Evolutionary conservation across 2,797 vertebrate species (phyloP).

Genomic region (Hippopotamyrus pictus): DNA sequence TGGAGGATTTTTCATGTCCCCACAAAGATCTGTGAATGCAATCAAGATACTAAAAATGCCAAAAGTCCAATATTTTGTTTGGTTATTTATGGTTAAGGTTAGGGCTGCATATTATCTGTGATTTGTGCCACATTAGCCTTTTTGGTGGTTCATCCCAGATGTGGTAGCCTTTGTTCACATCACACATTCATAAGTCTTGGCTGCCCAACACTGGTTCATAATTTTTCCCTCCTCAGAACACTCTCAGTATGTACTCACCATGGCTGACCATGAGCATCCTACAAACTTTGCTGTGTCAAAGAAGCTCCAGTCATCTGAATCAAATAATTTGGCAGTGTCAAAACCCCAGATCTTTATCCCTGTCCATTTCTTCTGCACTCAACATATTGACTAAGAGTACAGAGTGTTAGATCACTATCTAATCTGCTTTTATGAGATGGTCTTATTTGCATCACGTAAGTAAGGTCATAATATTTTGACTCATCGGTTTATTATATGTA

Average conservation of each 20-base stretch:
- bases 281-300: neutral
- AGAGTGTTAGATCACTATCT: neutral
- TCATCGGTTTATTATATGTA: neutral
- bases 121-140: neutral
- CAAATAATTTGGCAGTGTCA: neutral
- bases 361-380: neutral
- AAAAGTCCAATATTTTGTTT: neutral
- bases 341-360: neutral
- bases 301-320: neutral
- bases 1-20: neutral
- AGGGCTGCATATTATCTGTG: neutral
- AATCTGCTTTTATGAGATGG: neutral
- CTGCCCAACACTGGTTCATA: neutral
- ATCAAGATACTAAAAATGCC: neutral
- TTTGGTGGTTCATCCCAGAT: neutral
- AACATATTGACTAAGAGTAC: neutral
- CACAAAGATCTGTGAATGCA: neutral
- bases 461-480: neutral
- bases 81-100: neutral
- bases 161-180: neutral
- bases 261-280: neutral
- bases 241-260: neutral
- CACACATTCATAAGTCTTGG: neutral
- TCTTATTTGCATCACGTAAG: neutral
- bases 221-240: neutral